A percentile compares a stretch with the other conserved stretches of the same genome.
Evolutionary conservation across 2,888 invertebrate species (phyloP).

Genomic region (Sphinx pinastri): DNA sequence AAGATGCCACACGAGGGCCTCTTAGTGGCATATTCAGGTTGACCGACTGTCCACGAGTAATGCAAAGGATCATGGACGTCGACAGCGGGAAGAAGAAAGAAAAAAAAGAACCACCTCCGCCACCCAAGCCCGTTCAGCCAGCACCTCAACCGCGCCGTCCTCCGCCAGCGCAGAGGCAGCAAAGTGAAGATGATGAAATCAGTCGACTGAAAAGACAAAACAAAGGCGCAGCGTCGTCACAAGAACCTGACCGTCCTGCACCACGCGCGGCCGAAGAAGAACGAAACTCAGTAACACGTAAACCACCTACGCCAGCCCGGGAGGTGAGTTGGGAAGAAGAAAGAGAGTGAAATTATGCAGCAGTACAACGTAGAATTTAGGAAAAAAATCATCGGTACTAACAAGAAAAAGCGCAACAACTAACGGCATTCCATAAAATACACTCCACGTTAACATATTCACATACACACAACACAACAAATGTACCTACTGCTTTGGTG

Average conservation of each 20-base stretch:
- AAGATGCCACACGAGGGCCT: slow-evolving; percentile 93
- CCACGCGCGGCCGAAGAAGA: slow-evolving; percentile 83
- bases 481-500: slow-evolving; percentile 65
- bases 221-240: slow-evolving; percentile 87
- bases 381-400: slow-evolving; percentile 75
- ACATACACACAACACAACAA: slow-evolving; percentile 64
- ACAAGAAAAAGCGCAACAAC: slow-evolving; percentile 73
- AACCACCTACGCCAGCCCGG: slow-evolving; percentile 88
- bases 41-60: slow-evolving; percentile 94
- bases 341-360: slow-evolving; percentile 63
- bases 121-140: slow-evolving; percentile 82
- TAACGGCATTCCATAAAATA: slow-evolving; percentile 80
- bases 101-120: slow-evolving; percentile 86
- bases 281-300: slow-evolving; percentile 83
- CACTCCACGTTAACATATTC: slow-evolving; percentile 77
- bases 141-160: slow-evolving; percentile 82
- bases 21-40: slow-evolving; percentile 95
- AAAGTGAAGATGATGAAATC: slow-evolving; percentile 96
- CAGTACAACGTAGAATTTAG: slow-evolving; percentile 72
- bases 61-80: slow-evolving; percentile 93
- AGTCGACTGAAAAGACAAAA: slow-evolving; percentile 94
- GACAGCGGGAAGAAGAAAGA: slow-evolving; percentile 90
- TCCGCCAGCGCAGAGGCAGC: slow-evolving; percentile 89
- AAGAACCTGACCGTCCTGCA: slow-evolving; percentile 84
- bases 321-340: slow-evolving; percentile 90